Base-by-base conservation (phyloP, 2,888 invertebrate species). In the Sepiola atlantica region DNA sequence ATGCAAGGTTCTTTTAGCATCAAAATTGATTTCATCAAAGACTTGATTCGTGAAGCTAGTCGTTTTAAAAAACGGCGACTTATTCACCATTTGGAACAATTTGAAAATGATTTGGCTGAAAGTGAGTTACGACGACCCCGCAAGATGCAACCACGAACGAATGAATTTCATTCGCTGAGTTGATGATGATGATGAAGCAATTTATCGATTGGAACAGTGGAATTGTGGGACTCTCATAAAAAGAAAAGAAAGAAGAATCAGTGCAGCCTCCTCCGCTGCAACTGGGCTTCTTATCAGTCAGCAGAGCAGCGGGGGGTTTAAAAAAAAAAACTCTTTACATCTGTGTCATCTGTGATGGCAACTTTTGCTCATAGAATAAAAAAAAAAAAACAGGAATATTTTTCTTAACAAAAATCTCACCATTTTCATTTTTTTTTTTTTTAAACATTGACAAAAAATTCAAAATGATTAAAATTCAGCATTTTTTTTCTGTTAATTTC, bases 31-130 rank as follows among this genome's bases (percentile, higher is more conserved):
- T 97, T 97, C 95, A 95, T 97, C 28, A 95, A 95, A 55, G 96
- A 96, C 94, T 95, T 97, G 35, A 96, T 96, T 35, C 95, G 95
- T 32, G 97, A 97, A 94, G 97, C 97, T 0, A 94, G 94, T 20
- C 95, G 97, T n/a, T 97, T 97, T 94, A 96, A 96, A 95, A 96
- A 96, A 94, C 96, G 96, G 95, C 95, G 95, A 54, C 95, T 97
- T 16, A 95, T 96, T n/a, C 94, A 95, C 55, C 95, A 96, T 94
- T 94, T 97, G 54, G 96, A 96, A 95, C 95, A 96, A 94, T 96
- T 96, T 95, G 96, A 96, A 94, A 95, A 95, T 92, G 95, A 96
- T 3, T 54, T 96, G 90, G 94, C 95, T 10, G 95, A 95, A 94
- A 93, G 55, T 20, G 95, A 95, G 90, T 57, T 94, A 20, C 90